A percentile compares a stretch with the other conserved stretches of the same genome.
Evolutionary conservation across 2,888 invertebrate genomes (phyloP).

Genomic region (Tipula helvola): DNA sequence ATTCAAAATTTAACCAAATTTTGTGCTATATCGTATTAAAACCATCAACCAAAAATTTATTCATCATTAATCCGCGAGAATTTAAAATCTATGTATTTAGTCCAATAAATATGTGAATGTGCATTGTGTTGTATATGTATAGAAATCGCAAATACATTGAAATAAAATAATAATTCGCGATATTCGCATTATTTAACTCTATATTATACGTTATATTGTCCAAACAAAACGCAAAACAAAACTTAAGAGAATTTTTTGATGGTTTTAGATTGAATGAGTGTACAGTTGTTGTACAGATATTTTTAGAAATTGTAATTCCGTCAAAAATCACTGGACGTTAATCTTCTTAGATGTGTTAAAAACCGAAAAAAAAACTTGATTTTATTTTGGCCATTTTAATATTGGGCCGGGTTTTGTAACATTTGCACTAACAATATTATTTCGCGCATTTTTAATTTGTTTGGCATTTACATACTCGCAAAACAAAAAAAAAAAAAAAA

Average conservation of each 20-base stretch:
- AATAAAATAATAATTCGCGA: neutral
- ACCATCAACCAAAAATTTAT: neutral
- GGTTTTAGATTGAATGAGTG: neutral
- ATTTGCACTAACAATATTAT: neutral
- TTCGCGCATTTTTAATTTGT: neutral
- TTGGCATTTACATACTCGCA: neutral
- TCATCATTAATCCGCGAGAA: neutral
- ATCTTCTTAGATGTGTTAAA: neutral
- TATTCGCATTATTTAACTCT: neutral
- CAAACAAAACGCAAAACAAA: neutral
- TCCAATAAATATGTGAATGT: neutral
- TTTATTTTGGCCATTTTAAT: too few relatives aligned
- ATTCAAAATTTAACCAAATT: neutral
- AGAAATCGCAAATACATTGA: neutral
- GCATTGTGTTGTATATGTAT: neutral
- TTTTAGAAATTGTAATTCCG: neutral
- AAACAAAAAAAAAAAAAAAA: neutral
- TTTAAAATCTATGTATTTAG: neutral
- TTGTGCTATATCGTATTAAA: neutral
- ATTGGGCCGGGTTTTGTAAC: neutral
- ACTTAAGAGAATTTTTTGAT: neutral
- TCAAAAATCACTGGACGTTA: neutral
- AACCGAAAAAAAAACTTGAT: too few relatives aligned
- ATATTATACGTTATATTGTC: neutral
- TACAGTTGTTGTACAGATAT: neutral